A percentile compares a stretch with the other conserved stretches of the same genome.
Evolutionary conservation across 2,888 invertebrate genomes (phyloP).

Genomic region (Troglohyphantes excavatus): DNA sequence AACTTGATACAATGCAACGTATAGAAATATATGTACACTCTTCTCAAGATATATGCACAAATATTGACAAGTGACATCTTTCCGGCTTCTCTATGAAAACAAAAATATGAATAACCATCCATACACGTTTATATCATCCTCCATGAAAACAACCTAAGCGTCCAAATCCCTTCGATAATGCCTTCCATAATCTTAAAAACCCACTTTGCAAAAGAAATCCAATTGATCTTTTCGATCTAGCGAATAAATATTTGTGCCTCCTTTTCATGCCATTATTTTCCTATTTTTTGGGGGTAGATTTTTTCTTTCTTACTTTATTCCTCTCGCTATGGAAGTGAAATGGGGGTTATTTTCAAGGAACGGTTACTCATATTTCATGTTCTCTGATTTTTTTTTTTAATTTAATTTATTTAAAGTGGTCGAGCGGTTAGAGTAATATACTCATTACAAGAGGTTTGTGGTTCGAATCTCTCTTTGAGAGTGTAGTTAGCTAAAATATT

Average conservation of each 20-base stretch:
- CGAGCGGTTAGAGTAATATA: too few species aligned
- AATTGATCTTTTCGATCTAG: slow-evolving; percentile 22
- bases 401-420: too few species aligned
- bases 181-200: slow-evolving; percentile 7
- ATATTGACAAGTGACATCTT: neutral
- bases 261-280: neutral
- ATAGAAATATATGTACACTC: neutral
- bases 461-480: too few species aligned
- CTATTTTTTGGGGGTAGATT: neutral
- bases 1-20: neutral
- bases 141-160: neutral
- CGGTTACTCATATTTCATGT: too few species aligned
- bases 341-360: too few species aligned
- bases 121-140: neutral
- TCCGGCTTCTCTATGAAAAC: neutral
- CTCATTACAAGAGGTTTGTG: too few species aligned
- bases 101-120: neutral
- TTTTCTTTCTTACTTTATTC: neutral
- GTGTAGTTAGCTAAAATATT: too few species aligned
- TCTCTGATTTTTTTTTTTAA: too few species aligned
- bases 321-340: neutral
- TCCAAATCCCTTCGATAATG: slow-evolving; percentile 4
- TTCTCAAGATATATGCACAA: neutral
- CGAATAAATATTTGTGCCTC: slow-evolving; percentile 54
- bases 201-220: neutral